These are phyloP conservation scores for Elachura formosa DNA, from an alignment of 2,113 vertebrate genomes.

Conservation along the genomic window DNA sequence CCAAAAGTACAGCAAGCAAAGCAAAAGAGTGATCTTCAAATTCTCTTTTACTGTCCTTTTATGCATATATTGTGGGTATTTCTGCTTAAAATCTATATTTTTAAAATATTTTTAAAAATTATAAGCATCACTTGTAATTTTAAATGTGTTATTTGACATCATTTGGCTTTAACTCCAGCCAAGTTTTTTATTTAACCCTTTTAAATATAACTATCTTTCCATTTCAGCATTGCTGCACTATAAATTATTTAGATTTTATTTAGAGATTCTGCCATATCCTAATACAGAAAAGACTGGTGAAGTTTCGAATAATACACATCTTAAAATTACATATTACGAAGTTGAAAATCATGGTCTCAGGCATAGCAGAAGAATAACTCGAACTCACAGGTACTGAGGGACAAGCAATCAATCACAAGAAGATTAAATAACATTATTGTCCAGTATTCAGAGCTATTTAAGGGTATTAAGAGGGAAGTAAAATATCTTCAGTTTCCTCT, in stretches of 20 bases:
- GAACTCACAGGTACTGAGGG: not conserved
- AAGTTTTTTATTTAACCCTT: not conserved
- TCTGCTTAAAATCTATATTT: not conserved
- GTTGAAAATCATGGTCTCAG: not conserved
- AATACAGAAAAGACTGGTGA: not conserved
- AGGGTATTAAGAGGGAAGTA: not conserved
- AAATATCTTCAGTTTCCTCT: not conserved
- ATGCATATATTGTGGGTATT: not conserved
- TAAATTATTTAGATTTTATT: not conserved
- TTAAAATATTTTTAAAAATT: not conserved
- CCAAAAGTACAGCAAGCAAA: not conserved
- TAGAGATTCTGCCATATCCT: not conserved
- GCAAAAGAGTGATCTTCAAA: not conserved
- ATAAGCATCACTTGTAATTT: not conserved
- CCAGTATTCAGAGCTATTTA: not conserved
- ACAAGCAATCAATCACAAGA: not conserved
- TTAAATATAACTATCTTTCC: not conserved
- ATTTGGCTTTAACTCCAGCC: not conserved
- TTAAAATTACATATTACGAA: not conserved
- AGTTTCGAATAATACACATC: not conserved
- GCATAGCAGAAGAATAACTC: not conserved
- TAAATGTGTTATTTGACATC: not conserved
- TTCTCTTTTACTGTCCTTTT: not conserved
- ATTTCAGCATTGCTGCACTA: not conserved
- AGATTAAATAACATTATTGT: not conserved